Base-by-base conservation (phyloP, 2,113 vertebrate species). In the Haplochromis burtoni region DNA sequence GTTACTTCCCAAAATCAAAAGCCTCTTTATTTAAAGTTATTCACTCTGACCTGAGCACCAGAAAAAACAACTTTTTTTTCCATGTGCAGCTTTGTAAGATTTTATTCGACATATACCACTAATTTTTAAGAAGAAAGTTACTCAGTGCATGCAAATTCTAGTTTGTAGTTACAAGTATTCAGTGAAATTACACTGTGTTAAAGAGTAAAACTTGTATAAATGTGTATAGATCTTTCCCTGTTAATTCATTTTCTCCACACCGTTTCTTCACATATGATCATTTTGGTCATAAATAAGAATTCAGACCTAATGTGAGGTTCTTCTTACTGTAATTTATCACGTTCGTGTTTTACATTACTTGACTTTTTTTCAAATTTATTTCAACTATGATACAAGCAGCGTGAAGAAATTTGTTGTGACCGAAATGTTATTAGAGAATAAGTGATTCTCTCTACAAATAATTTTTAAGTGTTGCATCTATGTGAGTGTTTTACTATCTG, bases 1-100 rank as follows among this genome's bases (percentile, higher is more conserved):
- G 42, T n/a, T 31, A 47, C 31, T 57, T 80, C 49, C 17, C 33
- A 26, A 14, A 87, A 80, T 83, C 29, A 16, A 78, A 78, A 83
- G 81, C 7, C 35, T 54, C n/a, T 45, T 53, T 45, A 7, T 40
- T 35, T 61, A 55, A 63, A 21, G 21, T 51, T 33, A 81, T 83
- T 80, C 80, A 61, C 26, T 45, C 33, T 21, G 8, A 61, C 29
- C 40, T 61, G 76, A 80, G 47, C 21, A 40, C 55, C 35, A 13
- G 45, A 49, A 31, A 82, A 38, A 82, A 38, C 5, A 86, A 29
- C 35, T 61, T 51, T 35, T n/a, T n/a, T 45, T 33, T 6, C 9
- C 53, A 31, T 61, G 83, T 29, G 42, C 47, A 42, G 55, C 73
- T 83, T 81, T 86, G 61, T 55, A 19, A 45, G 59, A 51, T 71